Evolutionary conservation across 2,888 invertebrate genomes (phyloP).

Genomic region (Scaptodrosophila latifasciaeformis): DNA sequence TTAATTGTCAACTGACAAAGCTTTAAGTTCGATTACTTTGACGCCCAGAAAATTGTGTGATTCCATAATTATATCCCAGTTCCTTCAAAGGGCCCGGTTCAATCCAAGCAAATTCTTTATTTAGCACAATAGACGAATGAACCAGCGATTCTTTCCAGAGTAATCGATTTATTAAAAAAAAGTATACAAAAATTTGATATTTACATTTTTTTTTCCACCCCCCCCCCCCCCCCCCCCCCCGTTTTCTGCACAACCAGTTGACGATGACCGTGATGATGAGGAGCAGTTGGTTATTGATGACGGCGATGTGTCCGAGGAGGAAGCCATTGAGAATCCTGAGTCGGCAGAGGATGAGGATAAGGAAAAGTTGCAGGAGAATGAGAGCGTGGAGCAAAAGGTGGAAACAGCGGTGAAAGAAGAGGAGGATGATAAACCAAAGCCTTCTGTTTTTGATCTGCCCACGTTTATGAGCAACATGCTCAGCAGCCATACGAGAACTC

Average conservation of each 20-base stretch:
- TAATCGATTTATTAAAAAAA: too few relatives aligned
- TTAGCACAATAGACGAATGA: too few relatives aligned
- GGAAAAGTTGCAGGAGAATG: constrained; percentile 17
- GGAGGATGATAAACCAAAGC: constrained; percentile 32
- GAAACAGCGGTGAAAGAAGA: constrained; percentile 1
- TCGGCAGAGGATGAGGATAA: constrained; percentile 30
- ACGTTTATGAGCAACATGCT: constrained; percentile 54
- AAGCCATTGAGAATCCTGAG: constrained; percentile 26
- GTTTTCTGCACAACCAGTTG: too few relatives aligned
- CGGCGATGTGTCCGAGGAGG: constrained; percentile 63
- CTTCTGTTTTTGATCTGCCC: constrained; percentile 55
- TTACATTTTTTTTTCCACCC: too few relatives aligned
- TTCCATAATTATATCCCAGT: too few relatives aligned
- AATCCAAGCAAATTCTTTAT: too few relatives aligned
- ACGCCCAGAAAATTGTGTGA: too few relatives aligned
- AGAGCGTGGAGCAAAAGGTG: not conserved
- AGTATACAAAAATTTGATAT: too few relatives aligned
- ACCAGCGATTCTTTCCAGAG: too few relatives aligned
- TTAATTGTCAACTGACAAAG: not conserved
- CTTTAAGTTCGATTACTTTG: not conserved
- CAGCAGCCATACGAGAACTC: not conserved
- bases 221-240: too few relatives aligned
- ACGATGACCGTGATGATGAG: constrained; percentile 77
- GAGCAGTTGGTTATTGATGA: constrained; percentile 75
- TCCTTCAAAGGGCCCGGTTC: too few relatives aligned